Evolutionary conservation across 1,140 invertebrate genomes (phyloP), one percentile per base, ranked within the genome.

Genomic region (Zaprionus kolodkinae): DNA sequence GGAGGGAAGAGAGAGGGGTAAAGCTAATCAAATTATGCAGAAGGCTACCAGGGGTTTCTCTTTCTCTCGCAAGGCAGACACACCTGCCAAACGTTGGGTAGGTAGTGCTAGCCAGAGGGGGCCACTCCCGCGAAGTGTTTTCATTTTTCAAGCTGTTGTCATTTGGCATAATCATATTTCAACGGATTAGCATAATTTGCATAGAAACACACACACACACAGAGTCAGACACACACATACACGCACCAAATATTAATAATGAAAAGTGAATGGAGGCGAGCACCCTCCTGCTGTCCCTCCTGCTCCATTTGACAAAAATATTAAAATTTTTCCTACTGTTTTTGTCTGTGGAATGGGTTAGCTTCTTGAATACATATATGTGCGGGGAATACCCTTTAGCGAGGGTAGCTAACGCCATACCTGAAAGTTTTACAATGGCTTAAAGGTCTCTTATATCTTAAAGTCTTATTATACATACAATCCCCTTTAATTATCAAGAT

Each of bases 111-210:
- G 36, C 17, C 43, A 27, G n/a, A 35, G 50, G 45, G 15, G n/a
- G 30, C 48, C 60, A 38, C 25, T 52, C 60, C 59, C 30, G 57
- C 65, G 50, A 60, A 54, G n/a, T 76, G n/a, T 76, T 78, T 78
- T 69, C 64, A 78, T 78, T 73, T 80, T 80, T 78, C 85, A 75
- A 87, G 74, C 84, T 72, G 84, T 76, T 88, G 85, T 89, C 86
- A 90, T 79, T 85, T 88, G 85, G 81, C 85, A 89, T 89, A 90
- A 89, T 89, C 85, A 89, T 89, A 89, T 89, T 89, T 89, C 85
- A 89, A 89, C 86, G 85, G 86, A 89, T 89, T 89, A 89, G 85
- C 85, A 89, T 89, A 89, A 88, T 88, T 88, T 88, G 67, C 17
- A 17, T 67, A 73, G 66, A 62, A 74, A 60, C 35, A 33, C 27